phyloP scores from a whole-genome alignment of 2,888 invertebrate species.

The Helleia helle region DNA sequence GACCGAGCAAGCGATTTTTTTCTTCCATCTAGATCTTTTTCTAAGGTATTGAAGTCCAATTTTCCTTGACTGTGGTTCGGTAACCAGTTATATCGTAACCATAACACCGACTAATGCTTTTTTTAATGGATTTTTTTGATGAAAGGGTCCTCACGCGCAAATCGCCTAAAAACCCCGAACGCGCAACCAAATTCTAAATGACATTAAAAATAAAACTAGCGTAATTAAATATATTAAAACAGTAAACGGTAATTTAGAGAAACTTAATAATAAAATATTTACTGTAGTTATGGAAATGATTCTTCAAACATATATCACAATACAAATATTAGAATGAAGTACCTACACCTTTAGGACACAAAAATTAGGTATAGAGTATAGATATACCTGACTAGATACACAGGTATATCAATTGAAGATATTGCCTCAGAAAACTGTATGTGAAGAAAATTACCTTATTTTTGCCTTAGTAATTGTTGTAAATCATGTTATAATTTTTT shows the following conservation, averaged over 20 bases:
- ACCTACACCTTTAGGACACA: not conserved
- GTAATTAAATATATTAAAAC: constrained; percentile 38
- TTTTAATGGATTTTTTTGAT: too few relatives aligned
- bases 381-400: not conserved
- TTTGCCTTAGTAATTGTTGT: too few relatives aligned
- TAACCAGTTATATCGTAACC: too few relatives aligned
- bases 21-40: too few relatives aligned
- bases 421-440: not conserved
- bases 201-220: constrained; percentile 54
- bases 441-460: too few relatives aligned
- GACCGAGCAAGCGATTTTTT: too few relatives aligned
- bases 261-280: constrained; percentile 38
- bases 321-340: not conserved
- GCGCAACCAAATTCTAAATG: constrained; percentile 71
- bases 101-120: too few relatives aligned
- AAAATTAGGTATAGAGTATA: constrained; percentile 2
- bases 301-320: constrained; percentile 1
- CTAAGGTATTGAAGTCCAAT: too few relatives aligned
- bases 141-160: too few relatives aligned
- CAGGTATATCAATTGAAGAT: not conserved
- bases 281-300: constrained; percentile 29
- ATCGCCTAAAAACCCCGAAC: constrained; percentile 38
- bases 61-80: too few relatives aligned
- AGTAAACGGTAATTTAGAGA: constrained; percentile 41
- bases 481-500: too few relatives aligned